Base-by-base conservation (phyloP, 2,888 invertebrate genomes). In the Synergus gifuensis region DNA sequence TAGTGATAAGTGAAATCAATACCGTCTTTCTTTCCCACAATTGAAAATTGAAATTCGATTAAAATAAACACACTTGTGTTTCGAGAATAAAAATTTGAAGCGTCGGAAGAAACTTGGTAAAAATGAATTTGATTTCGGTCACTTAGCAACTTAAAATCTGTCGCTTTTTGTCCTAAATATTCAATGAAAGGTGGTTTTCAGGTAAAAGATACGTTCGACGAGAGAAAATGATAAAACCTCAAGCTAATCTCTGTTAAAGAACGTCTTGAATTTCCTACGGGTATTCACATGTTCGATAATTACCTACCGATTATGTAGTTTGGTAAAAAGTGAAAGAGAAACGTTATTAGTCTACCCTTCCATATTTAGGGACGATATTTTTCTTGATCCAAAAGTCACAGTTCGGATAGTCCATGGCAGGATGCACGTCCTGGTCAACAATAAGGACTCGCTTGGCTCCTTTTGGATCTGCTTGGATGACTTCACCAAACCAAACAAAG, bases 301-400 rank as follows among this genome's bases (percentile, higher is more conserved):
- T 60, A 60, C 60, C 60, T 60, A 60, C 22, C 12, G 9, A 60
- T 60, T 22, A 22, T 18, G 58, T 60, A 60, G 22, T 60, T 60
- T 22, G 0, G 22, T 4, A 76, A 58, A 64, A 64, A 76, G 73
- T 44, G 58, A 46, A 28, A 22, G 42, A 49, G 46, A 16, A 46
- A n/a, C 28, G 36, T 16, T 44, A 28, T 94, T 95, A 97, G 93
- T 97, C 96, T 84, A 96, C 92, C 89, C 96, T 95, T 81, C 95
- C 96, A 91, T 95, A 96, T 82, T 94, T 93, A 78, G 96, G 96
- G 79, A 96, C 96, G 83, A 97, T 94, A 88, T 96, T 95, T 85
- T 96, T 95, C 44, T 93, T 93, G 85, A 96, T 95, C 95, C 97
- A 97, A 88, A 95, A 95, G 86, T 96, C 95, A 92, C 97, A 97